Conservation (phyloP, 2,888 invertebrate genomes). For the Eupeodes luniger region DNA sequence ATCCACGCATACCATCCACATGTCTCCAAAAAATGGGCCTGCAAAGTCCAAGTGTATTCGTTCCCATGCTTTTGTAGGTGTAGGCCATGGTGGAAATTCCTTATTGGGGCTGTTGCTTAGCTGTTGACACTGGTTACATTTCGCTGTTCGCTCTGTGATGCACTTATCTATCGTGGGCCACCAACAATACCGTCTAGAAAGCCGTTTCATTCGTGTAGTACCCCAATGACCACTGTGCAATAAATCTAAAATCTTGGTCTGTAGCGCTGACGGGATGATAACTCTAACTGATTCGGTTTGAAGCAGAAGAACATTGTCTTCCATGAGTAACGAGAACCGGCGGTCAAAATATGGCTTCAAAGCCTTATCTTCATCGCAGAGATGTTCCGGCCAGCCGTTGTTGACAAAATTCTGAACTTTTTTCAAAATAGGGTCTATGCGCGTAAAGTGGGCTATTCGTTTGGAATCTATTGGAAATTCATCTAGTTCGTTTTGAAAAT, state of each 20-base stretch:
- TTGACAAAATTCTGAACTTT: constrained; percentile 22
- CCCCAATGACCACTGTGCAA: constrained; percentile 40
- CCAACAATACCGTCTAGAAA: constrained; percentile 38
- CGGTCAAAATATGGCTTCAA: constrained; percentile 44
- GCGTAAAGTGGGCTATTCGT: background rate
- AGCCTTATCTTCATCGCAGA: background rate
- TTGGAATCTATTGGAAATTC: background rate
- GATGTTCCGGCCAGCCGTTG: constrained; percentile 19
- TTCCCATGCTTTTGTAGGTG: constrained; percentile 79
- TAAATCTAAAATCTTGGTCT: constrained; percentile 13
- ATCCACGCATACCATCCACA: constrained; percentile 77
- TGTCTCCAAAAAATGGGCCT: constrained; percentile 80
- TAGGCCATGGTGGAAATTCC: constrained; percentile 66
- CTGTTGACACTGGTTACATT: background rate
- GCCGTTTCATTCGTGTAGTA: constrained; percentile 27
- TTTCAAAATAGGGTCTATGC: background rate
- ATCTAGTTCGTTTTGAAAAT: background rate
- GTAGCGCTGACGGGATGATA: background rate
- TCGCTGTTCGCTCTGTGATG: background rate
- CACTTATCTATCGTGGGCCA: constrained; percentile 25
- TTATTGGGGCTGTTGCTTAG: background rate
- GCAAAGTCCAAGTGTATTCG: constrained; percentile 83
- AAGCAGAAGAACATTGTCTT: background rate
- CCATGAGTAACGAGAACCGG: constrained; percentile 15
- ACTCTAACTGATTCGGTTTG: constrained; percentile 5